A percentile compares a stretch with the other conserved stretches of the same genome.
phyloP scores from a whole-genome alignment of 1,140 invertebrate species.

The Drosophila leontia region DNA sequence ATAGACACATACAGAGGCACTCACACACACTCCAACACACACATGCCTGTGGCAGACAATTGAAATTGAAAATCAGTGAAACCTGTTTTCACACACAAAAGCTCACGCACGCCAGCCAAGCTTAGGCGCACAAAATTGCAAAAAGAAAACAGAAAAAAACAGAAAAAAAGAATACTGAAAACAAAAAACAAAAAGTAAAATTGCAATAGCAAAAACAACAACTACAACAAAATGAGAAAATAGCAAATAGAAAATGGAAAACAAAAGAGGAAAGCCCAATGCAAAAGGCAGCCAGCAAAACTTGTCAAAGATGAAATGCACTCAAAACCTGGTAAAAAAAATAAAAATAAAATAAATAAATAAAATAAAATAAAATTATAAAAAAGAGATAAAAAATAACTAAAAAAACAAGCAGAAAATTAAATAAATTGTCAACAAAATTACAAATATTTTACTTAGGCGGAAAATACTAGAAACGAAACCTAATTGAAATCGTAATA shows the following conservation, averaged over 20 bases:
- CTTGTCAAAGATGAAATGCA: slow-evolving; percentile 31
- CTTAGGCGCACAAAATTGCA: slow-evolving; percentile 42
- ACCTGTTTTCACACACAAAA: slow-evolving; percentile 74
- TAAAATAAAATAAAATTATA: background rate
- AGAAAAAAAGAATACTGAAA: slow-evolving; percentile 2
- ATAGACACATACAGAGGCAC: slow-evolving; percentile 27
- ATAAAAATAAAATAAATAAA: background rate
- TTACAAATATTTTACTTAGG: slow-evolving; percentile 7
- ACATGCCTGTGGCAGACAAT: slow-evolving; percentile 56
- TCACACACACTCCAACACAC: slow-evolving; percentile 7
- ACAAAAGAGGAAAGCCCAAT: slow-evolving; percentile 38
- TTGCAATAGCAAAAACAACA: slow-evolving; percentile 18
- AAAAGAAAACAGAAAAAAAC: slow-evolving; percentile 5
- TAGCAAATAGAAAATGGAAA: slow-evolving; percentile 36
- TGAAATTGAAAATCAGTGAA: slow-evolving; percentile 82
- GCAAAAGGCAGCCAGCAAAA: slow-evolving; percentile 30
- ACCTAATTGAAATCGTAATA: background rate
- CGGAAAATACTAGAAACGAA: background rate
- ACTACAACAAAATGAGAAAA: slow-evolving; percentile 35
- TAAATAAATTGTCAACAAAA: slow-evolving; percentile 10
- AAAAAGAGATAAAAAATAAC: background rate
- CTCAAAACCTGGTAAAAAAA: slow-evolving; percentile 7
- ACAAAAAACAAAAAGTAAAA: slow-evolving; percentile 8
- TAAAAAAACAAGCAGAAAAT: background rate
- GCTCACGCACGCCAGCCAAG: slow-evolving; percentile 53